These are phyloP conservation scores for Volucella zonaria DNA, from an alignment of 2,888 invertebrate genomes.

Conservation along the genomic window DNA sequence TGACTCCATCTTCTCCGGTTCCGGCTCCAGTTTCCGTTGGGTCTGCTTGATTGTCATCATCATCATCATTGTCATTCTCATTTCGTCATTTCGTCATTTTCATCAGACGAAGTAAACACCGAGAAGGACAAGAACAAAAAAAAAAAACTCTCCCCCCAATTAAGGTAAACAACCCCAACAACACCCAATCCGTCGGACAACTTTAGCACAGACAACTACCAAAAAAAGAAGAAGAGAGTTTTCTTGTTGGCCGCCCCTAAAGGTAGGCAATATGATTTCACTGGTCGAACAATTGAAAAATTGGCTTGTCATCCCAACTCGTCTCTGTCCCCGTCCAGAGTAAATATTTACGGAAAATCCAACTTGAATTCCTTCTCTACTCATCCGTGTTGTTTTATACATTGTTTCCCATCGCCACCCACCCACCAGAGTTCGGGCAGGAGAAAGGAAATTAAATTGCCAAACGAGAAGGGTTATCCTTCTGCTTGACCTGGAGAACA, in stretches of 20 bases:
- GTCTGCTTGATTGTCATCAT: too few relatives aligned
- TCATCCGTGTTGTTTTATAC: not conserved
- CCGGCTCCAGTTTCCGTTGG: not conserved
- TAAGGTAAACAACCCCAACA: conserved; percentile 24
- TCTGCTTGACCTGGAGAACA: conserved; percentile 61
- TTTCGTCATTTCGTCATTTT: conserved; percentile 33
- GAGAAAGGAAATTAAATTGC: conserved; percentile 44
- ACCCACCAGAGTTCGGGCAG: not conserved
- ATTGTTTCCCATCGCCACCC: conserved; percentile 9
- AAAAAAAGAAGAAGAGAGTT: not conserved
- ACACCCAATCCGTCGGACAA: not conserved
- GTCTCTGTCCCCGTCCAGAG: conserved; percentile 62
- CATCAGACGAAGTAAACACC: conserved; percentile 46
- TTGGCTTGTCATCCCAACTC: conserved; percentile 50
- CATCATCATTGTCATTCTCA: conserved; percentile 5
- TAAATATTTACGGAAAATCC: conserved; percentile 69
- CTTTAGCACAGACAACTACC: not conserved
- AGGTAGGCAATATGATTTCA: conserved; percentile 50
- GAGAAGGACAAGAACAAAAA: conserved; percentile 20
- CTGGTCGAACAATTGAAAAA: conserved; percentile 57
- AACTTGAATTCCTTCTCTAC: conserved; percentile 36
- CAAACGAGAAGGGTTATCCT: conserved; percentile 39
- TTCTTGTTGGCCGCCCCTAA: not conserved
- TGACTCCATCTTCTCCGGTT: not conserved
- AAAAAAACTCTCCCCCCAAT: conserved; percentile 32